Percentiles rank a stretch among this genome's conserved stretches.
These are phyloP conservation scores for Pheosia tremula DNA, from an alignment of 2,888 invertebrate species.

Conservation along the genomic window DNA sequence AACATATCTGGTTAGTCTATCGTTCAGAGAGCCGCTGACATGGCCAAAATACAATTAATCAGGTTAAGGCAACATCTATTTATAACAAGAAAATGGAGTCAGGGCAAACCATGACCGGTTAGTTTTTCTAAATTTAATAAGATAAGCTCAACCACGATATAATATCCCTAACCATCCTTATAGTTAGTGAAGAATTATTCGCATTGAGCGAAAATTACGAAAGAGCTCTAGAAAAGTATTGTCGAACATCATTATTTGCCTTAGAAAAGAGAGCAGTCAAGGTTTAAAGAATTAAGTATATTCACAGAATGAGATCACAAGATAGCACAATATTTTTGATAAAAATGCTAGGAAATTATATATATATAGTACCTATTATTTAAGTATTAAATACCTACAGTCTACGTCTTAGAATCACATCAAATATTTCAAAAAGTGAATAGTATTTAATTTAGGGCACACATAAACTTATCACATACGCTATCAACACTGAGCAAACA, in stretches of 20 bases:
- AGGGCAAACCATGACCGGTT: constrained; percentile 23
- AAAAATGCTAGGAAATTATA: constrained; percentile 43
- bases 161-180: constrained; percentile 40
- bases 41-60: constrained; percentile 25
- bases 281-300: constrained; percentile 47
- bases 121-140: constrained; percentile 26
- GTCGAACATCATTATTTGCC: constrained; percentile 58
- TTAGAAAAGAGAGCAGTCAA: constrained; percentile 61
- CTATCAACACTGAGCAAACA: constrained; percentile 63
- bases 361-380: constrained; percentile 32
- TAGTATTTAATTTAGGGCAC: constrained; percentile 42
- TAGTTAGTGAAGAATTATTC: constrained; percentile 42
- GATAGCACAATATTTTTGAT: constrained; percentile 56
- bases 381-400: constrained; percentile 33
- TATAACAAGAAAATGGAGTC: constrained; percentile 36
- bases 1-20: neutral
- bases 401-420: constrained; percentile 51
- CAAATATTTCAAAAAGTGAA: constrained; percentile 46
- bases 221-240: constrained; percentile 65
- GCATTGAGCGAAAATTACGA: constrained; percentile 45
- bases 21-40: constrained; percentile 5
- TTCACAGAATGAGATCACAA: constrained; percentile 64
- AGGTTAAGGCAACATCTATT: constrained; percentile 43
- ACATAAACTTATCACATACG: constrained; percentile 42
- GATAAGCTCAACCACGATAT: constrained; percentile 53